Evolutionary conservation across 2,888 invertebrate species (phyloP), one percentile per base, ranked within the genome.

Genomic region (Parnassius orleans): DNA sequence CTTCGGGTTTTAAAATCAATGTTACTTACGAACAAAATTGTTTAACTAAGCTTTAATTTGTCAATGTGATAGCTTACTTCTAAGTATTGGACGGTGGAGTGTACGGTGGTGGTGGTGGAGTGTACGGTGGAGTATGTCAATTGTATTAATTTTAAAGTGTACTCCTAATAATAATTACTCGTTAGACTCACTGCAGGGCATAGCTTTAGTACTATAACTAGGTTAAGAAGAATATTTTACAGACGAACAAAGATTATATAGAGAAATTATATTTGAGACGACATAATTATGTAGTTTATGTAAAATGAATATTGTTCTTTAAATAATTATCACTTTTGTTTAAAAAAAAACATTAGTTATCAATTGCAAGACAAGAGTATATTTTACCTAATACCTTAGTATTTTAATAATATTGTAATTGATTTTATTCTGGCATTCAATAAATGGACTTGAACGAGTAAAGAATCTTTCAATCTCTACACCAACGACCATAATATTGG

Each of bases 1-100:
- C 72, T 74, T 75, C 77, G 78, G 77, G 77, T 74, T 76, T 61
- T 59, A 72, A 66, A 70, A 74, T 76, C 78, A 79, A 79, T 81
- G 68, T 72, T 66, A 67, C 15, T 64, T 60, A 60, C 33, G 46
- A 51, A 10, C 47, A 61, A 15, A 61, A 43, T 56, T 55, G 14
- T 60, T 15, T 46, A 52, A 24, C 43, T 57, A 62, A n/a, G 48
- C 53, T 54, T 42, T 57, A 19, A 48, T 57, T 46, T 15, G 15
- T 33, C 52, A 46, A 19, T 44, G 41, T 51, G 52, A 43, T 62
- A 57, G 53, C 42, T 57, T 56, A 42, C 52, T 43, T 64, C 58
- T 59, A 53, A 57, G 53, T 64, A 63, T 58, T 66, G 60, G 62
- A 70, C 61, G 69, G 61, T 67, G 60, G 46, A 63, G 66, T 69